Evolutionary conservation across 2,797 vertebrate species (phyloP), one percentile per base, ranked within the genome.

Genomic region (Pelobates cultripes): DNA sequence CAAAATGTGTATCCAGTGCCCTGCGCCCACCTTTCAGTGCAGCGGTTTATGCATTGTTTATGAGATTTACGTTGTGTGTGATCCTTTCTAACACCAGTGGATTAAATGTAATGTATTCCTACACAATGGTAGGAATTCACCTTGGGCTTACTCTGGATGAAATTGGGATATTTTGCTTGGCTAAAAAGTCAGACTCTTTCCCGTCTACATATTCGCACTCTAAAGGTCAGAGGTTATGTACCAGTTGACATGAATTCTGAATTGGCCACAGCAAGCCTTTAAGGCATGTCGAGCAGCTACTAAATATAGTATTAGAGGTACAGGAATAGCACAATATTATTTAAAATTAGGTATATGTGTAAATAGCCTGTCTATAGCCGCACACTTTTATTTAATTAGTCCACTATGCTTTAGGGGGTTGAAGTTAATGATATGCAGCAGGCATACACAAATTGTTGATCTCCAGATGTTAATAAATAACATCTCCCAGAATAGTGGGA

Each of bases 81-180:
- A 80, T 84, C 77, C 73, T 40, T 67, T 66, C 77, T 70, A 84
- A 76, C 73, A 84, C 77, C 70, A 63, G 17, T 51, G 73, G 77
- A 79, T 84, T 80, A 72, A 71, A 66, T 76, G 47, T 84, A 80
- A 84, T 84, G 77, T 67, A 84, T 68, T 84, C 68, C 67, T 75
- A 61, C 72, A 76, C 77, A 84, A 79, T 79, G 73, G 45, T 67
- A 80, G 75, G 77, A 76, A 84, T 79, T 67, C 47, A 70, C 41
- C 6, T 53, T 61, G 17, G 41, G 45, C 45, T 79, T 51, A 53
- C n/a, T 76, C 73, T 73, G 76, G 67, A 70, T 79, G 77, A 66
- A 14, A 75, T 47, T 75, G 13, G 74, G 66, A 57, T 76, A 71
- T 53, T 70, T 15, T 64, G 63, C 15, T 61, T 3, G 28, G 6